Conservation (phyloP, 1,140 invertebrate species). For the Drosophila jambulina region DNA sequence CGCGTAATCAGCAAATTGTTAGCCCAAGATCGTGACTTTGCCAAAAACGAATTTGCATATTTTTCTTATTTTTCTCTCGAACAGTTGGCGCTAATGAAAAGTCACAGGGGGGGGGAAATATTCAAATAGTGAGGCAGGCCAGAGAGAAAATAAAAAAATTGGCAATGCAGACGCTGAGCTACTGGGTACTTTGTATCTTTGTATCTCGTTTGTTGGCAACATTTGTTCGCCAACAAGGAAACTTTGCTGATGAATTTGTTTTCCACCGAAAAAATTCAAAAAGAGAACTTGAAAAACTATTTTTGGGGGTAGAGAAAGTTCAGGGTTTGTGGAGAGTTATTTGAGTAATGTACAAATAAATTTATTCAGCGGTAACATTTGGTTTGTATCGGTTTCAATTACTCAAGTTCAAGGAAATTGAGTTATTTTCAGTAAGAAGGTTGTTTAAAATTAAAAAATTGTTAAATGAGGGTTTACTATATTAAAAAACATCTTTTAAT, state of each 20-base stretch:
- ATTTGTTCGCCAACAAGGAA: constrained; percentile 46
- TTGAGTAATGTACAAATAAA: not conserved
- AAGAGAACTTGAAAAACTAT: constrained; percentile 1
- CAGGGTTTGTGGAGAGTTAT: too few species aligned
- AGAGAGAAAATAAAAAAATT: constrained; percentile 53
- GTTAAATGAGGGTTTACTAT: too few species aligned
- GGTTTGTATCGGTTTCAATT: not conserved
- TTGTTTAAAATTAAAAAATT: not conserved
- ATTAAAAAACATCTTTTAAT: not conserved
- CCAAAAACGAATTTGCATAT: constrained; percentile 77
- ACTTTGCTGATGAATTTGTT: constrained; percentile 22
- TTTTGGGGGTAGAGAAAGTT: not conserved
- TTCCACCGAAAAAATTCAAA: not conserved
- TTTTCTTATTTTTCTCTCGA: constrained; percentile 74
- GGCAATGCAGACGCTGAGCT: constrained; percentile 18
- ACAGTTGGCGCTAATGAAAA: constrained; percentile 81
- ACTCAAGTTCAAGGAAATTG: not conserved
- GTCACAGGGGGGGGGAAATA: constrained; percentile 26
- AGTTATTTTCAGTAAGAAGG: not conserved
- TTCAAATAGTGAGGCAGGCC: constrained; percentile 38
- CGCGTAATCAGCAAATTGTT: constrained; percentile 81
- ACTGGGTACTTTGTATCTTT: not conserved
- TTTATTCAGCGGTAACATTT: constrained; percentile 3
- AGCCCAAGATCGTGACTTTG: constrained; percentile 78
- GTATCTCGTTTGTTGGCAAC: constrained; percentile 40